These are phyloP conservation scores for Diaperis boleti DNA, from an alignment of 2,888 invertebrate species.

Conservation along the genomic window DNA sequence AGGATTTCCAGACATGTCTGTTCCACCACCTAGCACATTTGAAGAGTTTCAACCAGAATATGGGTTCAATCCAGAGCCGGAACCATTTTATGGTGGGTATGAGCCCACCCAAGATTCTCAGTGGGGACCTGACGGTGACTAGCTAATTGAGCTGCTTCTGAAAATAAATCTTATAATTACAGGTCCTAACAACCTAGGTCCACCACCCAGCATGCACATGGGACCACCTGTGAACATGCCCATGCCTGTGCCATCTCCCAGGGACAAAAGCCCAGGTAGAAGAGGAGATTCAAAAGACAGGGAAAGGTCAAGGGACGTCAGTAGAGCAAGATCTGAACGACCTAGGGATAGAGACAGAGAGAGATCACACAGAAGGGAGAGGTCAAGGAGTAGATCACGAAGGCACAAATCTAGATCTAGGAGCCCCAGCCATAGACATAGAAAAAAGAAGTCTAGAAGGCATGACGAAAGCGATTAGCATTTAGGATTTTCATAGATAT, in stretches of 20 bases:
- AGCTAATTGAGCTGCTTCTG: slow-evolving; percentile 72
- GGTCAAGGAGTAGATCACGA: slow-evolving; percentile 75
- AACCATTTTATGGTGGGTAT: slow-evolving; percentile 72
- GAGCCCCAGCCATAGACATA: slow-evolving; percentile 75
- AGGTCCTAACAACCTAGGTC: slow-evolving; percentile 67
- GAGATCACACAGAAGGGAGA: slow-evolving; percentile 75
- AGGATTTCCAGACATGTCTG: slow-evolving; percentile 74
- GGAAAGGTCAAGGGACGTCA: slow-evolving; percentile 54
- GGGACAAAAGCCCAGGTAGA: slow-evolving; percentile 39
- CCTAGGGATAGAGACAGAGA: slow-evolving; percentile 67
- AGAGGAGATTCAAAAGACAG: slow-evolving; percentile 37
- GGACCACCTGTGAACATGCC: slow-evolving; percentile 56
- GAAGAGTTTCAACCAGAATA: slow-evolving; percentile 66
- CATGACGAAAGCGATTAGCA: slow-evolving; percentile 76
- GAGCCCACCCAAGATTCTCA: slow-evolving; percentile 82
- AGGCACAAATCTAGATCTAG: slow-evolving; percentile 80
- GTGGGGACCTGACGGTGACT: slow-evolving; percentile 68
- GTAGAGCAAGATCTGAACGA: slow-evolving; percentile 63
- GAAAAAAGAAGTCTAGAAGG: slow-evolving; percentile 78
- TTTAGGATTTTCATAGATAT: slow-evolving; percentile 1
- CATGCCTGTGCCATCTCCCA: slow-evolving; percentile 36
- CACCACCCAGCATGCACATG: slow-evolving; percentile 58
- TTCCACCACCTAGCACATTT: slow-evolving; percentile 70
- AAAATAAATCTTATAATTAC: slow-evolving; percentile 80
- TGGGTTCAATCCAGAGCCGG: slow-evolving; percentile 69